Evolutionary conservation across 1,140 invertebrate genomes (phyloP), one percentile per base, ranked within the genome.

Genomic region (Sarcophaga bullata): DNA sequence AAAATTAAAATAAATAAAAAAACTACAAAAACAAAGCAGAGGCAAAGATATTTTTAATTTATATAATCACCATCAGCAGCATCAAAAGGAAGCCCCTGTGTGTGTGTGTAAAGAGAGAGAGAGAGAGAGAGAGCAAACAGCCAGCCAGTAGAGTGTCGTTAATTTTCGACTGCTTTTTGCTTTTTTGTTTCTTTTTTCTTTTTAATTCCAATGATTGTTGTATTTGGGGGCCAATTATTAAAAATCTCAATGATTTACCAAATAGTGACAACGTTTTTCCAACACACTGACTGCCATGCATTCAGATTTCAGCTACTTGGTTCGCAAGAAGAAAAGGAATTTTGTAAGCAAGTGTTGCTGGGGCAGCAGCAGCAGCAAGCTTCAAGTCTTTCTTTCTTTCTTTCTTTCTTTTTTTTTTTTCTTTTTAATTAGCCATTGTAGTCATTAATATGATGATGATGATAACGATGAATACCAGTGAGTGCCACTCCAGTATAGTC

Each of bases 341-440:
- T 58, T n/a, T n/a, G 54, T 58, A 15, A n/a, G 54, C 15, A n/a
- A n/a, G 7, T 11, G 52, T 6, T 58, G 11, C 13, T 13, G 13
- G 7, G 15, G 54, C 13, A 7, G 15, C 15, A n/a, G 19, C 17
- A 8, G 19, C 19, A 19, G 62, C 19, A 19, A 19, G 6, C 8
- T 19, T 68, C 17, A 68, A 68, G 62, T 68, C n/a, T 68, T 8
- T 3, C 0, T 19, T 8, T 9, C 19, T 68, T 17, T 19, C 19
- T 58, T 58, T 58, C 13, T 58, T 58, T 13, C 7, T 13, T 1
- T 15, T 58, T 1, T 58, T 78, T 5, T 15, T 78, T 78, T 78
- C 46, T 62, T 81, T 81, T 81, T 81, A 81, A 81, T 81, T 81
- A 81, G 80, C 80, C 80, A 78, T 78, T 78, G 48, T 78, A 49